Evolutionary conservation across 2,797 vertebrate genomes (phyloP).

Genomic region (Miichthys miiuy): DNA sequence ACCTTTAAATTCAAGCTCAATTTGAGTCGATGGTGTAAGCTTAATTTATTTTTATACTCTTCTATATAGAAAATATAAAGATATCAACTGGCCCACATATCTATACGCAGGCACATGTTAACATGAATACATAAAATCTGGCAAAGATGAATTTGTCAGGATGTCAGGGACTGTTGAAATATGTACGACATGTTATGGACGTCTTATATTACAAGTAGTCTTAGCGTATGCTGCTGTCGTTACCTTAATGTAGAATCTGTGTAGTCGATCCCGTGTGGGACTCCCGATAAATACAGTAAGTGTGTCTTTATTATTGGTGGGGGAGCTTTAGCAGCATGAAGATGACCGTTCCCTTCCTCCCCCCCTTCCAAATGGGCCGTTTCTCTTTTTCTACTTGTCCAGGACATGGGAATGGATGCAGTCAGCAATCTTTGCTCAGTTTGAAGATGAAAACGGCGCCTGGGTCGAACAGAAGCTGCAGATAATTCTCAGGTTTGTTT

Average conservation of each 20-base stretch:
- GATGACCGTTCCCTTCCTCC: slow-evolving; percentile 33
- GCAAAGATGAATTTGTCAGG: slow-evolving; percentile 80
- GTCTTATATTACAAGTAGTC: slow-evolving; percentile 82
- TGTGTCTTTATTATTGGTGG: slow-evolving; percentile 71
- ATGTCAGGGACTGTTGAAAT: slow-evolving; percentile 87
- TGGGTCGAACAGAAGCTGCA: slow-evolving; percentile 45
- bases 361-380: slow-evolving; percentile 43
- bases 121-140: slow-evolving; percentile 80
- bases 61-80: slow-evolving; percentile 74
- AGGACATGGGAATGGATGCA: slow-evolving; percentile 45
- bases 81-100: slow-evolving; percentile 71
- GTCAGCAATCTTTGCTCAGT: slow-evolving; percentile 47
- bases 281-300: slow-evolving; percentile 69
- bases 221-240: slow-evolving; percentile 79
- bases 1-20: slow-evolving; percentile 81
- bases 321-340: slow-evolving; percentile 76
- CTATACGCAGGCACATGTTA: slow-evolving; percentile 73
- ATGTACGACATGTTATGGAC: slow-evolving; percentile 80
- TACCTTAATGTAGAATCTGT: slow-evolving; percentile 79
- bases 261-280: slow-evolving; percentile 70
- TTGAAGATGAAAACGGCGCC: slow-evolving; percentile 39
- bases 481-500: slow-evolving; percentile 43
- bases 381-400: slow-evolving; percentile 59
- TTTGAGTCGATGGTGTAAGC: slow-evolving; percentile 79
- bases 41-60: slow-evolving; percentile 88